Evolutionary conservation across 1,140 invertebrate species (phyloP).

Genomic region (Cataglyphis hispanica): DNA sequence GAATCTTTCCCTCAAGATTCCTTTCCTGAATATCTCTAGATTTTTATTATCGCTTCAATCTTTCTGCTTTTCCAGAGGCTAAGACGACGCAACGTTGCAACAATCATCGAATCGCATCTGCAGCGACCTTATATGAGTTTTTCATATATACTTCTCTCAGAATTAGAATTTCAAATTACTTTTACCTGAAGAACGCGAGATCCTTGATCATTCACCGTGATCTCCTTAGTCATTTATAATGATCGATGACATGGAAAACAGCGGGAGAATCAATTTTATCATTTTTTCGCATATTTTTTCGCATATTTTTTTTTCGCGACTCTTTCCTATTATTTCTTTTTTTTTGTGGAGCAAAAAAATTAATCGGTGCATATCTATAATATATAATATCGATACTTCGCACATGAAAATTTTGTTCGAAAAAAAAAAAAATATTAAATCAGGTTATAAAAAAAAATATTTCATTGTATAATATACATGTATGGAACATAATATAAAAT

Average conservation of each 20-base stretch:
- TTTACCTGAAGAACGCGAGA: slow-evolving; percentile 70
- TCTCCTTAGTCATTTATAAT: slow-evolving; percentile 71
- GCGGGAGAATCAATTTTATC: slow-evolving; percentile 36
- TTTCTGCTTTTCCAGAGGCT: slow-evolving; percentile 24
- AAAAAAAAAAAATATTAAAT: neutral
- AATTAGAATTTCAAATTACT: slow-evolving; percentile 67
- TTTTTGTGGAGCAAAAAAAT: neutral
- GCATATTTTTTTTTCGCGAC: neutral
- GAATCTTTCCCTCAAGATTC: neutral
- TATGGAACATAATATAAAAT: neutral
- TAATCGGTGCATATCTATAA: neutral
- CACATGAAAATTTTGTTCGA: neutral
- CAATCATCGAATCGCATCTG: slow-evolving; percentile 59
- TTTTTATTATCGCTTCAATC: slow-evolving; percentile 62
- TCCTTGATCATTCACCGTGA: slow-evolving; percentile 73
- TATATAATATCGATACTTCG: neutral
- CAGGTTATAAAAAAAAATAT: neutral
- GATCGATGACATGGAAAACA: slow-evolving; percentile 28
- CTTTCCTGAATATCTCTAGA: slow-evolving; percentile 18
- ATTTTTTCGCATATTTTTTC: neutral
- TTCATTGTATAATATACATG: no score
- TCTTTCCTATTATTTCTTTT: neutral
- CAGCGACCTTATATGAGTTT: slow-evolving; percentile 63
- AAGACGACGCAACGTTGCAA: slow-evolving; percentile 12
- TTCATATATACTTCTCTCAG: slow-evolving; percentile 68